These are phyloP conservation scores for Rhadinocentrus ornatus DNA, from an alignment of 2,797 vertebrate species.

Conservation along the genomic window DNA sequence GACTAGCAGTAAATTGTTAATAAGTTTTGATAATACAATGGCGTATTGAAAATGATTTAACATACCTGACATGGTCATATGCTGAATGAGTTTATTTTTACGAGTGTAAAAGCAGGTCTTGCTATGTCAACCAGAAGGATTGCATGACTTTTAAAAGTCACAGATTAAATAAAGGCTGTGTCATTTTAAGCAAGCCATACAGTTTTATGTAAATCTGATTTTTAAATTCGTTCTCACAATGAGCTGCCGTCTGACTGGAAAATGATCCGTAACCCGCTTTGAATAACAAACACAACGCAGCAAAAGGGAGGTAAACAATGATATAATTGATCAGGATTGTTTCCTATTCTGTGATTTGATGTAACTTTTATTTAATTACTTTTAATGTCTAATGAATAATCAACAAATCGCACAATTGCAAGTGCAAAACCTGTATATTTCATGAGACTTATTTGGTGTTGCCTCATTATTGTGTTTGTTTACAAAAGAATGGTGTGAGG, in stretches of 20 bases:
- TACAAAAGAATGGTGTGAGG: conserved; percentile 44
- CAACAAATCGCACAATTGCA: conserved; percentile 52
- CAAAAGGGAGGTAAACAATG: conserved; percentile 19
- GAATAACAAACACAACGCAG: conserved; percentile 30
- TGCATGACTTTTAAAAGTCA: conserved; percentile 50
- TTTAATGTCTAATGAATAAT: conserved; percentile 39
- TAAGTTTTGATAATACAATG: not conserved
- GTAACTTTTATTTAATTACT: conserved; percentile 50
- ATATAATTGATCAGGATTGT: conserved; percentile 30
- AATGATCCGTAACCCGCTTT: conserved; percentile 44
- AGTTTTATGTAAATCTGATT: conserved; percentile 58
- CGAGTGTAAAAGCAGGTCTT: conserved; percentile 7
- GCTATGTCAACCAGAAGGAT: conserved; percentile 9
- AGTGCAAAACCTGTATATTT: conserved; percentile 63
- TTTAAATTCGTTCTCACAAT: conserved; percentile 46
- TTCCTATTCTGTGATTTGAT: conserved; percentile 28
- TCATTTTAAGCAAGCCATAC: conserved; percentile 43
- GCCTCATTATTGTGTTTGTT: conserved; percentile 61
- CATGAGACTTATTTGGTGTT: conserved; percentile 46
- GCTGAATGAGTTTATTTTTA: not conserved
- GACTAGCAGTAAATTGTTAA: not conserved
- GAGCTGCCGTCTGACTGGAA: conserved; percentile 45
- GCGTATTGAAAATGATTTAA: not conserved
- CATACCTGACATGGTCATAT: not conserved
- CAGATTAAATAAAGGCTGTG: conserved; percentile 10